Evolutionary conservation across 2,888 invertebrate species (phyloP), one percentile per base, ranked within the genome.

Genomic region (Tryphoninae sp.): DNA sequence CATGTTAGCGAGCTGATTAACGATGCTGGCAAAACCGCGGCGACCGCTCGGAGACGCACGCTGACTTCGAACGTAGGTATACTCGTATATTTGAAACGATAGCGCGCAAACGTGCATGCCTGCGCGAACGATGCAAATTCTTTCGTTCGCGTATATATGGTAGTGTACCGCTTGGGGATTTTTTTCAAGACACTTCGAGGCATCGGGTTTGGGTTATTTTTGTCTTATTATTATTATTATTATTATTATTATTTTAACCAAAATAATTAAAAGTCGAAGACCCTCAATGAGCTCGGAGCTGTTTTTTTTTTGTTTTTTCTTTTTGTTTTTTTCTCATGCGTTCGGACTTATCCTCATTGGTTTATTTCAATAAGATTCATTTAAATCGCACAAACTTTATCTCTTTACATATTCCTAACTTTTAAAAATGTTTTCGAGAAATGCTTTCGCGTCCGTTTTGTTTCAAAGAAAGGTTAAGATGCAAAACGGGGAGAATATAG

Each of bases 1-100:
- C 82, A 79, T 75, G 62, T 67, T 65, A 67, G 81, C 61, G 33
- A 75, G 65, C 61, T 59, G 53, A 74, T 75, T 71, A 79, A 71
- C 75, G 74, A 81, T 72, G 75, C 67, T 75, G 71, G 49, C 65
- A 71, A 81, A 64, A 67, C 59, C 40, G 81, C 58, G 62, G 62
- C 58, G 42, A 69, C 61, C 72, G 33, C 49, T 72, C 13, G 49
- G 42, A 67, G 75, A 67, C 78, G 65, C 51, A 22, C 59, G 68
- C 19, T 68, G 51, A 55, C 53, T 73, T 68, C 40, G 62, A 75
- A 42, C 69, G 45, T 72, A 26, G 62, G 65, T 19, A 19, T 19
- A n/a, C n/a, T n/a, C n/a, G n/a, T n/a, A 19, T 55, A 22, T 53
- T 40, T n/a, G 49, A 42, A 73, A 73, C 68, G 78, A 81, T 78